Evolutionary conservation across 1,140 invertebrate species (phyloP).

Genomic region (Drosophila nigrodunni): DNA sequence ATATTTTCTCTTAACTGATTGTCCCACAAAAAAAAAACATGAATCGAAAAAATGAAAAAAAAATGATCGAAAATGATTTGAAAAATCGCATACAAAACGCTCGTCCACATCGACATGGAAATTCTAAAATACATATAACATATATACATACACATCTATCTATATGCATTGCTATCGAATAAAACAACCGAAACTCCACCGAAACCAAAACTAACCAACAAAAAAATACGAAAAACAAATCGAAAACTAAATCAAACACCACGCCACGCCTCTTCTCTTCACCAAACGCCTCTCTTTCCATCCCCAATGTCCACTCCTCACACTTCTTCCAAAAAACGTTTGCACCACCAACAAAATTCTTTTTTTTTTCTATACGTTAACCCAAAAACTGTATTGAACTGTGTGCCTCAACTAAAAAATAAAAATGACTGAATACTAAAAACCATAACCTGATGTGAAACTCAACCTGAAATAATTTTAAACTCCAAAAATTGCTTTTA

Average conservation of each 20-base stretch:
- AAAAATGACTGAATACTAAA: slow-evolving; percentile 27
- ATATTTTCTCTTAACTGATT: slow-evolving; percentile 72
- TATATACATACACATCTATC: slow-evolving; percentile 40
- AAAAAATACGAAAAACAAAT: slow-evolving; percentile 45
- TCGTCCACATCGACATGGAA: slow-evolving; percentile 67
- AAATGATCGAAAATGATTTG: slow-evolving; percentile 40
- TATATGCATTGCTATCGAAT: slow-evolving; percentile 53
- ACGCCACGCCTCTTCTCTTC: slow-evolving; percentile 43
- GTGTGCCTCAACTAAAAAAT: slow-evolving; percentile 27
- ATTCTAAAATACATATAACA: slow-evolving; percentile 41
- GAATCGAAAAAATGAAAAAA: slow-evolving; percentile 16
- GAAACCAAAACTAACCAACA: slow-evolving; percentile 48
- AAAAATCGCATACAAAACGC: slow-evolving; percentile 61
- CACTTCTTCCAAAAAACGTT: slow-evolving; percentile 27
- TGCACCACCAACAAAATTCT: slow-evolving; percentile 52
- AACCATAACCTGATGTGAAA: slow-evolving; percentile 47
- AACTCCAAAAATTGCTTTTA: slow-evolving; percentile 57
- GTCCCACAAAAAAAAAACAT: slow-evolving; percentile 49
- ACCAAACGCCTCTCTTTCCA: slow-evolving; percentile 26
- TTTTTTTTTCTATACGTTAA: slow-evolving; percentile 26
- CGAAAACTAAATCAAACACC: slow-evolving; percentile 37
- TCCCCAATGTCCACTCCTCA: background rate
- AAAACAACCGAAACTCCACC: slow-evolving; percentile 47
- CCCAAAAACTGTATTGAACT: slow-evolving; percentile 44
- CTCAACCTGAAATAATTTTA: slow-evolving; percentile 57